Evolutionary conservation across 2,113 vertebrate genomes (phyloP).

Genomic region (Lophochroa leadbeateri): DNA sequence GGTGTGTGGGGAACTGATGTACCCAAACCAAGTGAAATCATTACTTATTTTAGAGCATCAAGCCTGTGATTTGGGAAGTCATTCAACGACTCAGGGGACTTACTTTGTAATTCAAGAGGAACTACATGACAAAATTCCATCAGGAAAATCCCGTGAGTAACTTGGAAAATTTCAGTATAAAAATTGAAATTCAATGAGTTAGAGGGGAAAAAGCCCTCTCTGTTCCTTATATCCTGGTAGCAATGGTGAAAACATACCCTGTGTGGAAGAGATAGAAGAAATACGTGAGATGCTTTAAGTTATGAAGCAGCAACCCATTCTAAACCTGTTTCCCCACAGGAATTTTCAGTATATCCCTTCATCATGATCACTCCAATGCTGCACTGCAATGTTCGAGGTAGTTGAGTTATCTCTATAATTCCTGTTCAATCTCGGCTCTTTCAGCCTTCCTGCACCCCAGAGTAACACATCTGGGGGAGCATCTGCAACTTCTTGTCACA

Average conservation of each 20-base stretch:
- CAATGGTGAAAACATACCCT: background rate
- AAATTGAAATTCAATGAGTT: background rate
- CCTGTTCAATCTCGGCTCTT: background rate
- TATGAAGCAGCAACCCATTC: background rate
- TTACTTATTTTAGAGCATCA: background rate
- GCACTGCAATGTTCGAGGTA: background rate
- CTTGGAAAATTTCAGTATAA: background rate
- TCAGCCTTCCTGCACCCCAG: background rate
- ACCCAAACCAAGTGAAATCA: background rate
- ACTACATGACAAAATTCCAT: background rate
- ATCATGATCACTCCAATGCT: background rate
- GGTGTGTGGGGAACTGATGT: background rate
- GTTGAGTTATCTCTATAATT: background rate
- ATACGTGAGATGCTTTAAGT: background rate
- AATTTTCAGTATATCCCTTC: background rate
- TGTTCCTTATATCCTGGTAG: background rate
- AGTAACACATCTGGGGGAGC: background rate
- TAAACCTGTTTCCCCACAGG: background rate
- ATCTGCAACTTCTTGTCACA: background rate
- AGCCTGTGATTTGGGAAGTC: background rate
- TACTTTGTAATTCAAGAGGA: background rate
- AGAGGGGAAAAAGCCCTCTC: background rate
- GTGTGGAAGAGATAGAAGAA: background rate
- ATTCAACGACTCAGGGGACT: background rate
- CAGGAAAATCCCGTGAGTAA: background rate